phyloP scores from a whole-genome alignment of 2,888 invertebrate genomes.

The Heterodera filipjevi region DNA sequence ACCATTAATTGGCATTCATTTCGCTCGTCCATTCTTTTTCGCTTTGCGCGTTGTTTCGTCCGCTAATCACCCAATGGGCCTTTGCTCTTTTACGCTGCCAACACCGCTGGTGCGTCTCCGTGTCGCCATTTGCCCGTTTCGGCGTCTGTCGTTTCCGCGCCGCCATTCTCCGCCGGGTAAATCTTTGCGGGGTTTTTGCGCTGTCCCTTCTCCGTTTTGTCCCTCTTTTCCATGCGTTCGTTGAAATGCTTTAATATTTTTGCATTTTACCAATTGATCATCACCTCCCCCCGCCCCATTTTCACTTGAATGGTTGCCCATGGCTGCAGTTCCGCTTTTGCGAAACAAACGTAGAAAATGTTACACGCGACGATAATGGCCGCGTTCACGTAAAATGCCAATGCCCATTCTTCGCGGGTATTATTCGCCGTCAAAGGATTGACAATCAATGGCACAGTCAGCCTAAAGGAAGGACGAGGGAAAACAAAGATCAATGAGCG shows the following conservation, averaged over 20 bases:
- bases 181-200: not conserved
- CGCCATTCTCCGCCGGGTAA: not conserved
- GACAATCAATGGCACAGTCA: slow-evolving; percentile 57
- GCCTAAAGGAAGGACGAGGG: slow-evolving; percentile 14
- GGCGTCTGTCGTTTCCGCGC: not conserved
- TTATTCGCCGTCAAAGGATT: slow-evolving; percentile 53
- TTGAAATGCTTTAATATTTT: slow-evolving; percentile 8
- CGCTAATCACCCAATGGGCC: not conserved
- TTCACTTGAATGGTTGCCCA: slow-evolving; percentile 42
- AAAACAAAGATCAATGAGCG: not conserved
- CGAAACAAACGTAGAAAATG: slow-evolving; percentile 52
- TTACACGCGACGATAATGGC: slow-evolving; percentile 48
- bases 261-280: not conserved
- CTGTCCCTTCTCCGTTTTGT: not conserved
- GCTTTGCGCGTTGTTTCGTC: too few species aligned
- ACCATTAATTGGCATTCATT: not conserved
- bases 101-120: not conserved
- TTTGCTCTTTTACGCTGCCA: not conserved
- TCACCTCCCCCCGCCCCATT: too few species aligned
- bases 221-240: slow-evolving; percentile 22
- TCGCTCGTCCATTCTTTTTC: not conserved
- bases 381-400: slow-evolving; percentile 38
- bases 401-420: slow-evolving; percentile 56
- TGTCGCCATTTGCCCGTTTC: too few species aligned
- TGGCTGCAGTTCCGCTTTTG: slow-evolving; percentile 53